Percentiles rank a stretch among this genome's conserved stretches.
Conservation (phyloP, 2,888 invertebrate species). For the Disparrhopalites patrizii region DNA sequence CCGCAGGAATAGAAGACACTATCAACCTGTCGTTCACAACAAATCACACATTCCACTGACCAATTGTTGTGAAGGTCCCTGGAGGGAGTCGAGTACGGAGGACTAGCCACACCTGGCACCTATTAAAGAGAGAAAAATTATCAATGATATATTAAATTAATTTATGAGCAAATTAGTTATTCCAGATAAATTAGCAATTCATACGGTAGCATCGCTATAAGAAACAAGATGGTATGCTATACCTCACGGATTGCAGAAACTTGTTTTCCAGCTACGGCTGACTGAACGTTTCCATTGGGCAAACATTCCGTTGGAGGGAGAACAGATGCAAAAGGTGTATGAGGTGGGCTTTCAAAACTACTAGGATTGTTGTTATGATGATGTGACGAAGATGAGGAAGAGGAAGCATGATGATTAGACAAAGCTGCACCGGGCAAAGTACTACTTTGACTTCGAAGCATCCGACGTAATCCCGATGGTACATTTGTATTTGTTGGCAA, state of each 20-base stretch:
- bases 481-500: background rate
- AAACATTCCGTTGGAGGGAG: background rate
- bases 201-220: background rate
- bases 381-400: too few species aligned
- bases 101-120: background rate
- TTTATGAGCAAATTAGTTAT: too few species aligned
- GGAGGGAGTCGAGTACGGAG: background rate
- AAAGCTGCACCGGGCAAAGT: slow-evolving; percentile 9
- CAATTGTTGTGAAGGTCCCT: slow-evolving; percentile 11
- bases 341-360: background rate
- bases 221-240: background rate
- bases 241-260: background rate
- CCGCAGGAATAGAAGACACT: slow-evolving; percentile 96
- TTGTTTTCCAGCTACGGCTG: background rate
- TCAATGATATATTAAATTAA: too few species aligned
- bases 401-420: background rate
- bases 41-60: slow-evolving; percentile 76
- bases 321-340: background rate
- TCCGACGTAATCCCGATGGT: background rate
- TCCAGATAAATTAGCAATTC: too few species aligned
- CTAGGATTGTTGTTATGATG: background rate
- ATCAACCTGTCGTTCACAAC: slow-evolving; percentile 90
- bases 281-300: background rate
- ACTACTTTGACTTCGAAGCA: slow-evolving; percentile 27
- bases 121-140: background rate